Evolutionary conservation across 2,888 invertebrate genomes (phyloP), one percentile per base, ranked within the genome.

Genomic region (Horisme vitalbata): DNA sequence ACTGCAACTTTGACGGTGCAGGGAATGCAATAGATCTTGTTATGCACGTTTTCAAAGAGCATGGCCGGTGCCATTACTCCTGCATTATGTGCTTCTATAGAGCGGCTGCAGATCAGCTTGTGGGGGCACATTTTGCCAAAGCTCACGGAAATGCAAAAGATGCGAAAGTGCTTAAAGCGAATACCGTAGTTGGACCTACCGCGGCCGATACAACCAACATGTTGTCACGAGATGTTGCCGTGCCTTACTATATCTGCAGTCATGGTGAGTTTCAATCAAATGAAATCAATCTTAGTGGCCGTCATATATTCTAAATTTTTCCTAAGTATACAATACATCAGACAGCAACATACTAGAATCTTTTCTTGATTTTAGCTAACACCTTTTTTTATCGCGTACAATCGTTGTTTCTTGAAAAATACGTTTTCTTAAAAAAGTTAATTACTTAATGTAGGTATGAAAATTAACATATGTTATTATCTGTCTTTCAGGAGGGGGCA

Each of bases 51-150:
- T 89, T 92, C 34, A 88, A 91, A 14, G 83, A 83, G 21, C 95
- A 95, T 62, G 90, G 89, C 0, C 78, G 85, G 39, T 93, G 94
- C 61, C 81, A 86, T 15, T 94, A 79, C 61, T 92, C 92, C 18
- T 95, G 95, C 62, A 82, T 79, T 2, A 87, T 91, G 55, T 95
- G 95, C 65, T 92, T 94, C 62, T 95, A 94, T 70, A 83, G 95
- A 34, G 92, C 93, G 0, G 78, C 90, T 0, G 81, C 90, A 0
- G 87, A 90, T 33, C 91, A 92, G 41, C 91, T 93, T 33, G 93
- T 94, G 0, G 83, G 90, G 10, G 78, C 91, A 3, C 95, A 95
- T 71, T 90, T 91, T 28, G 56, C 68, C 8, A 67, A 79, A 9
- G 64, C 70, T 2, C 91, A 91, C 47, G 63, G 64, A 2, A 31